Conservation (phyloP, 2,888 invertebrate genomes). For the Synanthedon vespiformis region DNA sequence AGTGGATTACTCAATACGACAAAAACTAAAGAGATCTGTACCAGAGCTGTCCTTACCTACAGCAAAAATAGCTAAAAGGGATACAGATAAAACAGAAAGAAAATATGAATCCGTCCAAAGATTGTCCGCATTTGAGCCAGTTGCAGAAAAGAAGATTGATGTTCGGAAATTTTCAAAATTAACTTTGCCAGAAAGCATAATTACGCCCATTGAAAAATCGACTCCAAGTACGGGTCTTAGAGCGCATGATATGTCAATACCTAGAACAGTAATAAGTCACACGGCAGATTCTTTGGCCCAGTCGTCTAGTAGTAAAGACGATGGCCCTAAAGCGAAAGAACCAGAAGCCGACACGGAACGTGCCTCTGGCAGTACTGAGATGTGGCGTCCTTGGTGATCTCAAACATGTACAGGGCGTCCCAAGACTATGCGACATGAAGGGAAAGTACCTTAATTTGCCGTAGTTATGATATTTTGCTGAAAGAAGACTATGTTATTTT, state of each 20-base stretch:
- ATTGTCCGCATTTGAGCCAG: slow-evolving; percentile 26
- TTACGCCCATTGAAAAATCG: slow-evolving; percentile 23
- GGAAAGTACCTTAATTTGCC: no score
- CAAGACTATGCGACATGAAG: no score
- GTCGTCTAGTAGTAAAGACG: slow-evolving; percentile 9
- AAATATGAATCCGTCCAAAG: slow-evolving; percentile 6
- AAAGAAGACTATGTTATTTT: no score
- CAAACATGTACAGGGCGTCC: no score
- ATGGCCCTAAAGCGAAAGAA: slow-evolving; percentile 12
- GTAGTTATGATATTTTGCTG: no score
- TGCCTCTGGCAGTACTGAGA: slow-evolving; percentile 37
- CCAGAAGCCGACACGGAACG: slow-evolving; percentile 36
- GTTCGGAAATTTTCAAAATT: slow-evolving; percentile 17
- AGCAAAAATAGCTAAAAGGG: slow-evolving; percentile 32
- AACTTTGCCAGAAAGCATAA: slow-evolving; percentile 45
- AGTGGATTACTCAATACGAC: slow-evolving; percentile 56
- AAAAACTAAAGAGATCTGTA: slow-evolving; percentile 47
- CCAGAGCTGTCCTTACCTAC: slow-evolving; percentile 33
- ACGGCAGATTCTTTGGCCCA: slow-evolving; percentile 53
- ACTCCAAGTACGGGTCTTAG: background rate
- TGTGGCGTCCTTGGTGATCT: slow-evolving; percentile 61
- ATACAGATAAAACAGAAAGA: slow-evolving; percentile 7
- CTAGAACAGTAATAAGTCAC: slow-evolving; percentile 54
- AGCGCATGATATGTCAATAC: slow-evolving; percentile 7
- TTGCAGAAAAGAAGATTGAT: background rate